Percentiles rank a stretch among this genome's conserved stretches.
Evolutionary conservation across 2,888 invertebrate genomes (phyloP).

Genomic region (Neocrepidodera transversa): DNA sequence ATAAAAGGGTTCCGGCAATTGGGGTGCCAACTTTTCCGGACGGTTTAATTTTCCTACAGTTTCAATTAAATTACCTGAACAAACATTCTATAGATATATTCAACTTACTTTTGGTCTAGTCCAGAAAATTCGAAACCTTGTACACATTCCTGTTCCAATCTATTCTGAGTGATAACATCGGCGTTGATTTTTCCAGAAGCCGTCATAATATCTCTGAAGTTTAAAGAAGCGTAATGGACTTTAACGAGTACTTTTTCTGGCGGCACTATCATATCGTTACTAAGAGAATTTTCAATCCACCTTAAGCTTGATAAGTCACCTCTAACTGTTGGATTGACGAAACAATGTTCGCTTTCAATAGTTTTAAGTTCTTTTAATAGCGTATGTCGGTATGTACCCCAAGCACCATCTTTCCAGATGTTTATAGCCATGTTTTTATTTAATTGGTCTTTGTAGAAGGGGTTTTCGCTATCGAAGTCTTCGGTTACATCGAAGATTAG

Average conservation of each 20-base stretch:
- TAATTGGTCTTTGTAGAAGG: constrained; percentile 70
- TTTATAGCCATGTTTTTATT: constrained; percentile 81
- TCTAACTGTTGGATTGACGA: constrained; percentile 75
- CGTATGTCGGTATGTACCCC: constrained; percentile 82
- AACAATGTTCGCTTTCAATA: constrained; percentile 71
- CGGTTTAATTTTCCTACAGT: no score
- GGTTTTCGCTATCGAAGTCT: constrained; percentile 64
- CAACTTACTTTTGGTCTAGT: constrained; percentile 45
- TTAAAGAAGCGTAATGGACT: constrained; percentile 77
- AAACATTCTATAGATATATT: not conserved
- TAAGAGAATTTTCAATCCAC: constrained; percentile 79
- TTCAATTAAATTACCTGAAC: no score
- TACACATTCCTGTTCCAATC: constrained; percentile 71
- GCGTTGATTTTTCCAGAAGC: constrained; percentile 88
- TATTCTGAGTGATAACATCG: constrained; percentile 76
- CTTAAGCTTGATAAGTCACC: constrained; percentile 86
- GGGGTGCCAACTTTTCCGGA: no score
- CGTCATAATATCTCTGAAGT: constrained; percentile 95
- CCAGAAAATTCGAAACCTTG: constrained; percentile 76
- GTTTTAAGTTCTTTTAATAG: constrained; percentile 65
- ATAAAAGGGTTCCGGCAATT: no score
- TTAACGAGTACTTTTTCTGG: constrained; percentile 38
- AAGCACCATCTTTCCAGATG: constrained; percentile 69
- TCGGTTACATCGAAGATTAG: constrained; percentile 69
- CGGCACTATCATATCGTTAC: constrained; percentile 32